These are phyloP conservation scores for Rhea americana DNA, from an alignment of 2,113 vertebrate species.

Conservation along the genomic window DNA sequence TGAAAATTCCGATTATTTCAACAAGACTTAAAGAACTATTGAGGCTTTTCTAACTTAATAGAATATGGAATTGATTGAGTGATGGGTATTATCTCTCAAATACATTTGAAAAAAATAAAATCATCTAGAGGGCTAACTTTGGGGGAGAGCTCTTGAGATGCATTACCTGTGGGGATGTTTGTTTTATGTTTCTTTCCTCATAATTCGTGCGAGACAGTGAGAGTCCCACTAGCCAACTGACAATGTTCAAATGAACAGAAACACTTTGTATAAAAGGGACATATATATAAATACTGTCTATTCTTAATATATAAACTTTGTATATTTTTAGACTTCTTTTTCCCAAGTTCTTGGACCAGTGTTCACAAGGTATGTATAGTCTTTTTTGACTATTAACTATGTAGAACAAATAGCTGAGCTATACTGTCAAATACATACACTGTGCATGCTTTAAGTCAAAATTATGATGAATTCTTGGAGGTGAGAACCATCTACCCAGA, in stretches of 20 bases:
- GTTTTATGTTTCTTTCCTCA: too few relatives aligned
- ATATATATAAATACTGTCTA: neutral
- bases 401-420: neutral
- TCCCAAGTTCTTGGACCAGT: constrained; percentile 95
- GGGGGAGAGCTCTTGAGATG: neutral
- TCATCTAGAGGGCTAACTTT: neutral
- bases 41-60: neutral
- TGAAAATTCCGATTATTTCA: neutral
- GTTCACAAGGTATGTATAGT: constrained; percentile 86
- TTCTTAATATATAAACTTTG: neutral
- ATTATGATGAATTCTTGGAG: neutral
- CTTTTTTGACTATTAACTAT: neutral
- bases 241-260: neutral
- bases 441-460: accelerated
- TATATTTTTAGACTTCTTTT: constrained; percentile 84
- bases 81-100: neutral
- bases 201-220: too few relatives aligned
- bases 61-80: neutral
- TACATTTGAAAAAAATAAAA: neutral
- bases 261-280: neutral
- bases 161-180: neutral
- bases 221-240: neutral
- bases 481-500: neutral
- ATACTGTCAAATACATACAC: neutral
- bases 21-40: neutral